Evolutionary conservation across 2,888 invertebrate species (phyloP).

Genomic region (Mythimna lalbum): DNA sequence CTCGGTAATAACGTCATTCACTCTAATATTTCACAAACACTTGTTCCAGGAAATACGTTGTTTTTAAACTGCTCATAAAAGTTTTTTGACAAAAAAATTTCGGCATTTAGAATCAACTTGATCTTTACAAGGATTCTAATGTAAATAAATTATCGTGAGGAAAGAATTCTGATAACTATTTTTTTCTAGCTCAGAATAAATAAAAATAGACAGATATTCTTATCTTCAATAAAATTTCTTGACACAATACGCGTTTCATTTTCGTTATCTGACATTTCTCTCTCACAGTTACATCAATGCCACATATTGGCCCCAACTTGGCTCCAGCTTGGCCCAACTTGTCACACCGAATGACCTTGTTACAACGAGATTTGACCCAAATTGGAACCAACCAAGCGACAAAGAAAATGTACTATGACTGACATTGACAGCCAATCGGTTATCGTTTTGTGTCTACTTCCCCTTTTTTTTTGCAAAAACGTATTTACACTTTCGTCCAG

Average conservation of each 20-base stretch:
- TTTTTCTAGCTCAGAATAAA: neutral
- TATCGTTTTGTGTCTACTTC: conserved; percentile 61
- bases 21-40: no score
- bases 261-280: neutral
- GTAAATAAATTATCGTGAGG: no score
- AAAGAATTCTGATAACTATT: neutral
- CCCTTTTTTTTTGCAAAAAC: conserved; percentile 43
- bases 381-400: conserved; percentile 58
- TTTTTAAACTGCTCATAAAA: no score
- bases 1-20: no score
- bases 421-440: conserved; percentile 71
- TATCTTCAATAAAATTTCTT: neutral
- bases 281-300: neutral
- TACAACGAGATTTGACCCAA: conserved; percentile 58
- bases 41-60: no score
- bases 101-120: no score
- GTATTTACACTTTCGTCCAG: conserved; percentile 14
- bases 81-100: no score
- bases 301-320: conserved; percentile 42
- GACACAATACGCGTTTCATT: conserved; percentile 3
- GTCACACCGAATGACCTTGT: conserved; percentile 45
- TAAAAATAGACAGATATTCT: neutral
- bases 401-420: conserved; percentile 64
- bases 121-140: no score
- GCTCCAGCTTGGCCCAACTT: conserved; percentile 43